Evolutionary conservation across 1,140 invertebrate genomes (phyloP).

Genomic region (Diuraphis noxia): DNA sequence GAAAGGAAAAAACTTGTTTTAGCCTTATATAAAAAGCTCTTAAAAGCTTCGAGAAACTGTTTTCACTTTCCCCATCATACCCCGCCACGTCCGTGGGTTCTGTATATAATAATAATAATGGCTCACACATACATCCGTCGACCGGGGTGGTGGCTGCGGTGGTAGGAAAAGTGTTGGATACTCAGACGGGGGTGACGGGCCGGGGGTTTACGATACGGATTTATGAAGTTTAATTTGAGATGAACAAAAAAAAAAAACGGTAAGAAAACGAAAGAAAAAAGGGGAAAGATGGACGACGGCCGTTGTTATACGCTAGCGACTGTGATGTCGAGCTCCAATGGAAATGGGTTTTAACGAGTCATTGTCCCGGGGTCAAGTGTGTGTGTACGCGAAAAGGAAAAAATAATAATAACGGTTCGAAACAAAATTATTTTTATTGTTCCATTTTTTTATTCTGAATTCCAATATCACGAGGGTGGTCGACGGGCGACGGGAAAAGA

Average conservation of each 20-base stretch:
- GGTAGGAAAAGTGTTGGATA: neutral
- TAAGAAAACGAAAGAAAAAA: conserved; percentile 38
- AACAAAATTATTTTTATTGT: conserved; percentile 36
- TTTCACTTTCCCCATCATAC: conserved; percentile 35
- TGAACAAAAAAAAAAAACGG: conserved; percentile 43
- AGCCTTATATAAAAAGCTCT: conserved; percentile 53
- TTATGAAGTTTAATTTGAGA: conserved; percentile 54
- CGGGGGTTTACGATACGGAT: conserved; percentile 48
- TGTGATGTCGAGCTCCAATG: conserved; percentile 22
- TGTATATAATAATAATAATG: conserved; percentile 52
- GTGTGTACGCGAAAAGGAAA: neutral
- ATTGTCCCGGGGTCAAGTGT: conserved; percentile 35
- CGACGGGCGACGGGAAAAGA: neutral
- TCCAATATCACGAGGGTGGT: neutral
- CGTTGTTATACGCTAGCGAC: conserved; percentile 16
- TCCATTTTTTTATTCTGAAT: neutral
- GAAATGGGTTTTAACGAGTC: conserved; percentile 49
- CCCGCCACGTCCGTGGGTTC: neutral
- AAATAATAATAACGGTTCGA: conserved; percentile 25
- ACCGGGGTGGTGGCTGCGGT: neutral
- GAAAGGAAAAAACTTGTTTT: conserved; percentile 52
- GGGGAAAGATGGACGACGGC: conserved; percentile 37
- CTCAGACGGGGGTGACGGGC: neutral
- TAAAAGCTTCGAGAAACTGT: conserved; percentile 53
- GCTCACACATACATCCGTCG: conserved; percentile 27